Evolutionary conservation across 2,888 invertebrate species (phyloP), one percentile per base, ranked within the genome.

Genomic region (Dryobotodes eremita): DNA sequence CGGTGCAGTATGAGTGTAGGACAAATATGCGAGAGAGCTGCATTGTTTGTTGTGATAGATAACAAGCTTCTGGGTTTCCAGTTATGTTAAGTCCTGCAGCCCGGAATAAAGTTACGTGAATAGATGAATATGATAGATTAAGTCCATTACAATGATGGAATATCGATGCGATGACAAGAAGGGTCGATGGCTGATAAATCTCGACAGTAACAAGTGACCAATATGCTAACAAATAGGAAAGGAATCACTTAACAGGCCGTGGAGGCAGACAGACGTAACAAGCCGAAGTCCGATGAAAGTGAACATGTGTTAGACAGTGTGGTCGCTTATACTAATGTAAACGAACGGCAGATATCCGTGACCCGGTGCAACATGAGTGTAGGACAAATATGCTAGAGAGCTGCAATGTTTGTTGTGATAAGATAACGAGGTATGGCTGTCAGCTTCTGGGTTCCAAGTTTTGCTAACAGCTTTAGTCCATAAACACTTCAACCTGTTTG

Each of bases 381-480:
- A 62, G 46, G n/a, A 57, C 50, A 80, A 84, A 72, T 8, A 72
- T 8, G 20, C 20, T 36, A 76, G 48, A 73, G 75, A 65, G 64
- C n/a, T 26, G 77, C 82, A 50, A 50, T 77, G 50, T 68, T 77
- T 71, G 31, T 57, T 62, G 20, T 62, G 71, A 71, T 83, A 77
- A 77, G 71, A 83, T 83, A 77, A 77, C 31, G 15, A 72, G n/a
- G 36, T 26, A 75, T 4, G n/a, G 36, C 36, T 48, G 26, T 15
- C 31, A 26, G 55, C 61, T 77, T 61, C 48, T 77, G 42, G 46
- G 20, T 75, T 36, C 23, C 53, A 46, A 53, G 42, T 62, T 62
- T 48, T 20, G 31, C 15, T 36, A 36, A 36, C 17, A n/a, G 15
- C 6, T n/a, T 36, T 36, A 36, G 15, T 53, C 17, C 36, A 70